Evolutionary conservation across 2,888 invertebrate genomes (phyloP).

Genomic region (Thalpophila matura): DNA sequence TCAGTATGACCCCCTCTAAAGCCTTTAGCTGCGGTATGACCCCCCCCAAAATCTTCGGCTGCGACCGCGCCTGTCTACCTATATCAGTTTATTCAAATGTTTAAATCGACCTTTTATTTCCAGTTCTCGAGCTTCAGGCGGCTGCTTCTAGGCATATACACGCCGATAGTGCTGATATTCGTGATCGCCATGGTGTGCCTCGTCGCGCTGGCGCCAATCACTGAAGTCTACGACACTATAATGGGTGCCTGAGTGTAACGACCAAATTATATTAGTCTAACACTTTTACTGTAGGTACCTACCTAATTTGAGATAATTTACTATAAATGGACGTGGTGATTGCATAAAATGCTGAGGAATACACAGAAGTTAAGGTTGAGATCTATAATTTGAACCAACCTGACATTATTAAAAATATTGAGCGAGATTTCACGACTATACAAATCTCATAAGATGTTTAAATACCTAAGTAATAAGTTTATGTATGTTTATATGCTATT

Average conservation of each 20-base stretch:
- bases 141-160: slow-evolving; percentile 94
- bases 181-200: slow-evolving; percentile 94
- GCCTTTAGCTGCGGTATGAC: too few relatives aligned
- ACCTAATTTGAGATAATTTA: too few relatives aligned
- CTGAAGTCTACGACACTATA: slow-evolving; percentile 89
- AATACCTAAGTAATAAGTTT: neutral
- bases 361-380: neutral
- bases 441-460: too few relatives aligned
- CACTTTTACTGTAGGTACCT: neutral
- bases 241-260: slow-evolving; percentile 71
- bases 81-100: too few relatives aligned
- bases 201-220: slow-evolving; percentile 94
- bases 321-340: slow-evolving; percentile 14
- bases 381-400: too few relatives aligned
- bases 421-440: too few relatives aligned
- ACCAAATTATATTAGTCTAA: slow-evolving; percentile 3
- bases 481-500: too few relatives aligned
- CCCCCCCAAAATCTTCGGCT: too few relatives aligned
- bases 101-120: slow-evolving; percentile 67
- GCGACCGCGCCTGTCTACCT: too few relatives aligned
- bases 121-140: slow-evolving; percentile 95
- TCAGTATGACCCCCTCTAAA: too few relatives aligned
- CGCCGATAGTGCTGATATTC: slow-evolving; percentile 93
- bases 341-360: slow-evolving; percentile 21
- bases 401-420: too few relatives aligned